Evolutionary conservation across 2,113 vertebrate genomes (phyloP).

Genomic region (Ptilorrhoa leucosticta): DNA sequence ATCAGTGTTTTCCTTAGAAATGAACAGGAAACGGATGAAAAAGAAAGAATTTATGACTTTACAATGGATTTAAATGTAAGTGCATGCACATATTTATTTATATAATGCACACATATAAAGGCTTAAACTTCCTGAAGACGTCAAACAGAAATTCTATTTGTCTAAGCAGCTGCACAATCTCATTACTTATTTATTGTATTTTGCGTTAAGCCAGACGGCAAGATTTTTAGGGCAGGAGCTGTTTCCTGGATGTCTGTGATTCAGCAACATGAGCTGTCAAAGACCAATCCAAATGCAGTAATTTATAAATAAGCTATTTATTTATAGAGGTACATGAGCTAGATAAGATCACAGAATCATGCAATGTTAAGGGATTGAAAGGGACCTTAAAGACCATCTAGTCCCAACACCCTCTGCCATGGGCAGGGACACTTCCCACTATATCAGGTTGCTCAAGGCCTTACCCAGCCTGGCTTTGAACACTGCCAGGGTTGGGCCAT

Average conservation of each 20-base stretch:
- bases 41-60: conserved; percentile 5
- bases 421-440: not conserved
- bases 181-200: conserved; percentile 9
- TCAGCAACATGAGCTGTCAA: not conserved
- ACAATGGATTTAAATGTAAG: not conserved
- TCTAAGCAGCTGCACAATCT: not conserved
- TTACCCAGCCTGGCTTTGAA: not conserved
- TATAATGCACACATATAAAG: not conserved
- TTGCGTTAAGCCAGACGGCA: not conserved
- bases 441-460: not conserved
- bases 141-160: conserved; percentile 21
- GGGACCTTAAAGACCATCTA: not conserved
- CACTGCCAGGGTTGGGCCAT: not conserved
- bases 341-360: not conserved
- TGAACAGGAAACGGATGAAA: not conserved
- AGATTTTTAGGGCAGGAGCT: not conserved
- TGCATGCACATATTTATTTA: not conserved
- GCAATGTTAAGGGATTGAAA: not conserved
- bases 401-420: not conserved
- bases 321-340: not conserved
- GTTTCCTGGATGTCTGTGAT: not conserved
- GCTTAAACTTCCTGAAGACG: conserved; percentile 2
- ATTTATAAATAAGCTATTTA: not conserved
- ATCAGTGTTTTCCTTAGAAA: not conserved
- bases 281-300: not conserved